Conservation (phyloP, 1,140 invertebrate genomes). For the Megathymus violae region DNA sequence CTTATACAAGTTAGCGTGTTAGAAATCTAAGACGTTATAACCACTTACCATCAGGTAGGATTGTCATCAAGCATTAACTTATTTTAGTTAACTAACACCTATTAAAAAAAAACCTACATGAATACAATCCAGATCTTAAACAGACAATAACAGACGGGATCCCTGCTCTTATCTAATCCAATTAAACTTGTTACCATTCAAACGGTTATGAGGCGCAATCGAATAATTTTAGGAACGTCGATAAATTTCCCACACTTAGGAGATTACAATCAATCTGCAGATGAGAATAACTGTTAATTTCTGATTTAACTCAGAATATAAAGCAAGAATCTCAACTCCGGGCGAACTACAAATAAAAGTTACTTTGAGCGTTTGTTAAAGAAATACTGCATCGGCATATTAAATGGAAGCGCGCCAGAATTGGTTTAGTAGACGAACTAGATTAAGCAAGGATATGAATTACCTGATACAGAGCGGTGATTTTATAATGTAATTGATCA, state of each 20-base stretch:
- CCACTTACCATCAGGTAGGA: too few relatives aligned
- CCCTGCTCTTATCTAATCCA: not conserved
- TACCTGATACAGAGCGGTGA: too few relatives aligned
- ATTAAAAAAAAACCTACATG: not conserved
- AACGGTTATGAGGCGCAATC: not conserved
- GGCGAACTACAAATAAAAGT: slow-evolving; percentile 19
- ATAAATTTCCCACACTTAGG: slow-evolving; percentile 12
- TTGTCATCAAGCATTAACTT: too few relatives aligned
- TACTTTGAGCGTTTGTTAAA: slow-evolving; percentile 21
- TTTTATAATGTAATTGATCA: too few relatives aligned
- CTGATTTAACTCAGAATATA: slow-evolving; percentile 24
- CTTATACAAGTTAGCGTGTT: too few relatives aligned
- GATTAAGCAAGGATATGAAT: too few relatives aligned
- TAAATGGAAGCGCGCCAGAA: slow-evolving; percentile 27
- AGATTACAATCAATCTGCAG: slow-evolving; percentile 22
- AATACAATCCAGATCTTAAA: not conserved
- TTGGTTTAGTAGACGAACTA: slow-evolving; percentile 17
- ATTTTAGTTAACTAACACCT: too few relatives aligned
- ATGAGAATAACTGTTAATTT: slow-evolving; percentile 24
- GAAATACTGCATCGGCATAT: slow-evolving; percentile 30
- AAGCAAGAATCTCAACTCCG: slow-evolving; percentile 8
- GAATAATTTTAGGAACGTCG: not conserved
- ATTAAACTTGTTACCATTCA: not conserved
- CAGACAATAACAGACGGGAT: too few relatives aligned
- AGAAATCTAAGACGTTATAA: too few relatives aligned